phyloP scores from a whole-genome alignment of 2,113 vertebrate species.

The Mirza zaza region DNA sequence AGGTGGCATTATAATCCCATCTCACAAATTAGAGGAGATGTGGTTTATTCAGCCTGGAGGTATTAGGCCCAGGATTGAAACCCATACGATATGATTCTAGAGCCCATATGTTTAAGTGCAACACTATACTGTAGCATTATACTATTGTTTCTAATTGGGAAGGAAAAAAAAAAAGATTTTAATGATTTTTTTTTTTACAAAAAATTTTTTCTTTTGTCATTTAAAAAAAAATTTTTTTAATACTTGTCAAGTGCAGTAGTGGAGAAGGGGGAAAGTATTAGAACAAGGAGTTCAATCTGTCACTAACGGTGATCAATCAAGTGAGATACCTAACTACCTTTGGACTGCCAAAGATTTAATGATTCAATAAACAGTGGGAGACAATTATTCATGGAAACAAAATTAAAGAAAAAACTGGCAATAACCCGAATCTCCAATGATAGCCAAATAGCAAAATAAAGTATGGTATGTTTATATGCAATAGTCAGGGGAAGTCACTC shows the following conservation, averaged over 20 bases:
- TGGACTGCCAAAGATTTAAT: background rate
- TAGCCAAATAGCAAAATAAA: background rate
- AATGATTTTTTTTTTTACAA: too few relatives aligned
- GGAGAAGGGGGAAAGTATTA: too few relatives aligned
- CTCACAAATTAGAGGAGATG: background rate
- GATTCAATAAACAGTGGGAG: background rate
- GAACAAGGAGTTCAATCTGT: too few relatives aligned
- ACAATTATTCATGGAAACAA: background rate
- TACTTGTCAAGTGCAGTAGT: too few relatives aligned
- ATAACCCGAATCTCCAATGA: background rate
- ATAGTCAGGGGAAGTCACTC: background rate
- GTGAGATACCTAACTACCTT: too few relatives aligned
- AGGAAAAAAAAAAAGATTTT: background rate
- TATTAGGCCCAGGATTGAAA: background rate
- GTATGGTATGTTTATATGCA: background rate
- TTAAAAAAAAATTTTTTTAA: too few relatives aligned
- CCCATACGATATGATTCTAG: background rate
- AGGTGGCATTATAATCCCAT: background rate
- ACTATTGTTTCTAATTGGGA: background rate
- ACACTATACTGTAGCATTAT: background rate
- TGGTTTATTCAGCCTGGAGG: background rate
- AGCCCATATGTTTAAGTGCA: background rate
- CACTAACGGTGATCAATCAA: too few relatives aligned
- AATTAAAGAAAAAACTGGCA: background rate
- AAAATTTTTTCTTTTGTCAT: background rate